phyloP scores from a whole-genome alignment of 35 echinoderm and acorn worm genomes.

The Patiria miniata region DNA sequence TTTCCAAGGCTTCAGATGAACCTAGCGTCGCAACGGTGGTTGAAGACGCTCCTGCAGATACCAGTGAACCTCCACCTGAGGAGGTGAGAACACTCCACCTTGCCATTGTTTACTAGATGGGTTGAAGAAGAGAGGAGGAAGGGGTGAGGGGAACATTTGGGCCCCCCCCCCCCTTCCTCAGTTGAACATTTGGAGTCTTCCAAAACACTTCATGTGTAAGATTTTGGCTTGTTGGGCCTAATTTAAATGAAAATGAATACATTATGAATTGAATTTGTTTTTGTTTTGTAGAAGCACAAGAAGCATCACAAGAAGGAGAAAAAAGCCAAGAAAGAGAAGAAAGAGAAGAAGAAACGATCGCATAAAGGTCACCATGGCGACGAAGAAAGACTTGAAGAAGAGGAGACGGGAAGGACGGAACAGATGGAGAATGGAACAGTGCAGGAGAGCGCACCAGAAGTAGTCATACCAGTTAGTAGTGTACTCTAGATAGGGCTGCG shows the following conservation, averaged over 20 bases:
- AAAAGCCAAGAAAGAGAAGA: conserved; percentile 82
- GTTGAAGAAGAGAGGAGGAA: too few species aligned
- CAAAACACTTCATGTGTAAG: too few species aligned
- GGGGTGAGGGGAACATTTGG: too few species aligned
- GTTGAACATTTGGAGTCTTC: too few species aligned
- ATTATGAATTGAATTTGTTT: too few species aligned
- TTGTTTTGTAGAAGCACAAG: conserved; percentile 48
- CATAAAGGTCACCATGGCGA: conserved; percentile 30
- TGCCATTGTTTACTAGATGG: too few species aligned
- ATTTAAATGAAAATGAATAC: too few species aligned
- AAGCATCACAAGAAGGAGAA: conserved; percentile 68
- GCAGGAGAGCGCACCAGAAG: conserved; percentile 32
- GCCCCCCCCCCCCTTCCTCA: too few species aligned
- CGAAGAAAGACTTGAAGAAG: conserved; percentile 41
- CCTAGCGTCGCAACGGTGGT: neutral
- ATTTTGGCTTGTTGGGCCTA: too few species aligned
- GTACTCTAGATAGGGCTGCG: neutral
- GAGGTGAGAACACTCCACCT: conserved; percentile 4
- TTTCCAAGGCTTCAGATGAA: conserved; percentile 56
- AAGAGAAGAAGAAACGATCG: conserved; percentile 76
- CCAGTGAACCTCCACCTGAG: neutral
- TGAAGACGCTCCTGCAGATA: conserved; percentile 1
- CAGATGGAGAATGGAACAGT: conserved; percentile 41
- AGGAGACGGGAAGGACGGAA: conserved; percentile 59
- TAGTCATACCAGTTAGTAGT: conserved; percentile 66